A percentile compares a stretch with the other conserved stretches of the same genome.
These are phyloP conservation scores for Onychomys torridus DNA, from an alignment of 2,797 vertebrate genomes.

Conservation along the genomic window DNA sequence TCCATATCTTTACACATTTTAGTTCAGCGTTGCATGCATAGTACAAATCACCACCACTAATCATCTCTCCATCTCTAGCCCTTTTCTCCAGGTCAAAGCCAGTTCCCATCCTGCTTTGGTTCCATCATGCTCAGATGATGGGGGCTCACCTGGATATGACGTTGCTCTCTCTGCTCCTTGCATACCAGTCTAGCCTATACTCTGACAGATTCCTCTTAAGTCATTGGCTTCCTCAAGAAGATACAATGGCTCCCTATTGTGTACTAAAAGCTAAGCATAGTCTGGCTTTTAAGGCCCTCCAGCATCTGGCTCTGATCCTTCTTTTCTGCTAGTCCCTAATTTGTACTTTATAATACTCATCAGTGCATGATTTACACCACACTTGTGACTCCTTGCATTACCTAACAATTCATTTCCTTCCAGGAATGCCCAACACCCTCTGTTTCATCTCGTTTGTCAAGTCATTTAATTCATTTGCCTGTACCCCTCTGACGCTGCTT, in stretches of 20 bases:
- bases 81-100: not conserved
- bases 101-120: not conserved
- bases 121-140: not conserved
- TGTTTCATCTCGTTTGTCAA: not conserved
- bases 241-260: not conserved
- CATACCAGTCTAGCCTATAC: not conserved
- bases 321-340: not conserved
- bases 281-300: constrained; percentile 46
- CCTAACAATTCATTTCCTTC: not conserved
- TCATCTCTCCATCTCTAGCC: not conserved
- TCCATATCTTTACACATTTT: not conserved
- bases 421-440: not conserved
- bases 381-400: not conserved
- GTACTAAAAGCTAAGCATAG: constrained; percentile 38
- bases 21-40: not conserved
- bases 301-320: constrained; percentile 39
- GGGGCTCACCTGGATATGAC: not conserved
- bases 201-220: not conserved
- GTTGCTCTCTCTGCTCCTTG: not conserved
- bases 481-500: not conserved
- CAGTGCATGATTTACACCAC: not conserved
- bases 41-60: not conserved
- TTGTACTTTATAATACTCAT: constrained; percentile 36
- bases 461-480: not conserved
- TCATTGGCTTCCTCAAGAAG: constrained; percentile 31